Percentiles rank a stretch among this genome's conserved stretches.
These are phyloP conservation scores for Eristalis tenax DNA, from an alignment of 2,888 invertebrate genomes.

Conservation along the genomic window DNA sequence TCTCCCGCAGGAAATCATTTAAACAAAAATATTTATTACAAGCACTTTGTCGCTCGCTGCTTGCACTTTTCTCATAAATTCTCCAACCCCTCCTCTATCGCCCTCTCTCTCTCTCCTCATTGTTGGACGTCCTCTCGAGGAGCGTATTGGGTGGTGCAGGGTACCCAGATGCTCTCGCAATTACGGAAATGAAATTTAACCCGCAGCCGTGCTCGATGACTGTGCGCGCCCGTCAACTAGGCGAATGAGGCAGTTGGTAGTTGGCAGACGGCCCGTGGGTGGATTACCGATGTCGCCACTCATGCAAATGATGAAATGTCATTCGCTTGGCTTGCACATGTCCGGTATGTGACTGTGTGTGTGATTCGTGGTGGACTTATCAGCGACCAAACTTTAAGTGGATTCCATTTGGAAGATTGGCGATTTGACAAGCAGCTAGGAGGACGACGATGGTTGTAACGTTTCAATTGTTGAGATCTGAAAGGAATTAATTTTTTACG, in stretches of 20 bases:
- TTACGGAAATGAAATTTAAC: conserved; percentile 62
- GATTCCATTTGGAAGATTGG: conserved; percentile 60
- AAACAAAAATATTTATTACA: conserved; percentile 61
- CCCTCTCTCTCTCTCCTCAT: neutral
- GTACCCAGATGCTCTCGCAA: conserved; percentile 52
- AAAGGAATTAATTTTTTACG: conserved; percentile 46
- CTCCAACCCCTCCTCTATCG: neutral
- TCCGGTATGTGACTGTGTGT: neutral
- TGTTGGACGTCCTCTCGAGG: neutral
- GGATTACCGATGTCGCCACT: neutral
- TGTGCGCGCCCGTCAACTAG: conserved; percentile 22
- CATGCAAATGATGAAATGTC: conserved; percentile 40
- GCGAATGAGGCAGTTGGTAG: neutral
- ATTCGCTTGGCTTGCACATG: neutral
- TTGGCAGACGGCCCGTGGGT: too few relatives aligned
- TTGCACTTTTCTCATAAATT: conserved; percentile 38
- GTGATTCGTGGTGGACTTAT: conserved; percentile 14
- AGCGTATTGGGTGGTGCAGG: neutral
- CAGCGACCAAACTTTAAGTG: conserved; percentile 30
- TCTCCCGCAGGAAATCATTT: conserved; percentile 54
- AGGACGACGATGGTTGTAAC: conserved; percentile 19
- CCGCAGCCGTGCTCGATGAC: neutral
- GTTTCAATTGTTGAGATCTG: conserved; percentile 53
- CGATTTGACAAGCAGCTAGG: neutral
- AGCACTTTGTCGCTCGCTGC: conserved; percentile 9